Evolutionary conservation across 2,797 vertebrate species (phyloP), one percentile per base, ranked within the genome.

Genomic region (Limnodromus scolopaceus): DNA sequence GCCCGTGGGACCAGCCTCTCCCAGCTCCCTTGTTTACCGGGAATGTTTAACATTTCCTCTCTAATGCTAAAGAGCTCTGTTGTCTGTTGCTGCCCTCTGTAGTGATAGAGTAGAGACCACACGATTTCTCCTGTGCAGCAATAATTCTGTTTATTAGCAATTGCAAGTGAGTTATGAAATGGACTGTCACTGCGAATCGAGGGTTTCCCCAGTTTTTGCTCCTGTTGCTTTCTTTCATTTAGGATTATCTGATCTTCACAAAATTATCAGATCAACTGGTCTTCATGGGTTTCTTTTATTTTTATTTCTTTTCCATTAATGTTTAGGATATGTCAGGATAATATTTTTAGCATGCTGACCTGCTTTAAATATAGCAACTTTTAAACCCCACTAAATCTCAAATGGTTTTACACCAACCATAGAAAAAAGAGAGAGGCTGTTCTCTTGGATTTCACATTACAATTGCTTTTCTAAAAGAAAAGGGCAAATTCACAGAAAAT

Each of bases 1-100:
- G 95, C 90, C 89, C n/a, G n/a, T 92, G 71, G 71, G 76, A 78
- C 84, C 80, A 75, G 91, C 92, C 89, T 88, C 92, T 80, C 94
- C 84, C 51, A 53, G 77, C 87, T 79, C 61, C 76, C 91, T 90
- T 97, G 96, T 98, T 98, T 98, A 96, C 95, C 41, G 76, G 88
- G 77, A 79, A 93, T 74, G 95, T 94, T 90, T n/a, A 92, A 53
- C 80, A 55, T 92, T 95, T 78, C 74, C 94, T 95, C 86, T 91
- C 78, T 49, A 65, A 95, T 88, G 93, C 93, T 89, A 54, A 97
- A 84, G 94, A 97, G 86, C 98, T 97, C 93, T 95, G 97, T 58
- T 98, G 98, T 97, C 98, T 98, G 97, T 58, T 98, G 98, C 98
- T 98, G 98, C 98, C 98, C 98, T 98, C 98, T 98, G 98, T 98